Base-by-base conservation (phyloP, 2,797 vertebrate genomes). In the Alfaro cultratus region DNA sequence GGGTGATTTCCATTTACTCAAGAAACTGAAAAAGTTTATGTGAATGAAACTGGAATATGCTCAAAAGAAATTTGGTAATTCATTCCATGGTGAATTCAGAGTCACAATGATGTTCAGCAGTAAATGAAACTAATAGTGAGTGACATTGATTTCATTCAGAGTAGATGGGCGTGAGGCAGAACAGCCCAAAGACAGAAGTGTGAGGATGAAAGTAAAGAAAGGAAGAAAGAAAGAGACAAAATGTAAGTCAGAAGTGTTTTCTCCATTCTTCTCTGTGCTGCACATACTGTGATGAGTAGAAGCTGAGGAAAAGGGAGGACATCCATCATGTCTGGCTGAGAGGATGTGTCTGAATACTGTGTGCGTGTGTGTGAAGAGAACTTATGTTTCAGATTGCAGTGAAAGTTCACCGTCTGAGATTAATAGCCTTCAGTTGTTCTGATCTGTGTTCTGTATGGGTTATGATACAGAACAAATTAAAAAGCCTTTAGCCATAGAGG, bases 401-500 rank as follows among this genome's bases (percentile, higher is more conserved):
- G 84, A 91, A 92, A 92, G 89, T 91, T 91, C 83, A 88, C 80
- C 85, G 53, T 68, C 86, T 72, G 85, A 93, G 91, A 94, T 93
- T 89, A 91, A 93, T 92, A 82, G 87, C 84, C 62, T 68, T 76
- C 73, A 51, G 81, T 83, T 83, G 76, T 13, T 86, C 87, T 89
- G 78, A 18, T 86, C 76, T 86, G 80, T 89, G 83, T 89, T 86
- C 80, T 84, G 81, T 83, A 86, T 82, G 91, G 88, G 87, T 85
- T 91, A 81, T 84, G 86, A 91, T 91, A 87, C 87, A 90, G 88
- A 93, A 53, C 90, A 88, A 94, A 95, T 95, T 93, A 93, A 93
- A 95, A 94, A 91, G 84, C 86, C 75, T 88, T 88, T 88, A 85
- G 80, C 60, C 4, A 46, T 57, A 80, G 83, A 81, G 83, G 81